Base-by-base conservation (phyloP, 2,888 invertebrate species). In the Heliothis peltigera region DNA sequence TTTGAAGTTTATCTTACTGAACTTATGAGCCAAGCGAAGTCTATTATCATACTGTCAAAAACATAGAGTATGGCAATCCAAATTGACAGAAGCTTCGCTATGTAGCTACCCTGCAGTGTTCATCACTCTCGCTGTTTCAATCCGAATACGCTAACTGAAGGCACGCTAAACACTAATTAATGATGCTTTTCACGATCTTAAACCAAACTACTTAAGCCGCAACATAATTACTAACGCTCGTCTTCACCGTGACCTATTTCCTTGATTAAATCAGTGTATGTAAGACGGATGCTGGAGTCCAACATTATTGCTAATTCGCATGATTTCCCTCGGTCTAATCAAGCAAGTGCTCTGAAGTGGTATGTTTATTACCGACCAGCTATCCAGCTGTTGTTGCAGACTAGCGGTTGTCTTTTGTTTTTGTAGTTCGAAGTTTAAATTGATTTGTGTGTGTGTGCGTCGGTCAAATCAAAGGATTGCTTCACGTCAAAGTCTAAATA, bases 281-380 rank as follows among this genome's bases (percentile, higher is more conserved):
- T 75, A 73, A 81, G 82, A 84, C 63, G 72, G 73, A 80, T 80
- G 62, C 77, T 74, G 65, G 65, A 68, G 71, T 67, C 75, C 57
- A 52, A 72, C 76, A 70, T 73, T 72, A 75, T 70, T 43, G 79
- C 84, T 89, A 89, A 90, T 91, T 88, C 87, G 83, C 86, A 89
- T 90, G 90, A 91, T 89, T 89, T 85, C 77, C 84, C 77, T 63
- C 64, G 75, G 81, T 84, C 87, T 88, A 91, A 91, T 91, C 90
- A 91, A 85, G 78, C 88, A 78, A 91, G 89, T 90, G 91, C 84
- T 87, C 81, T 75, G 74, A 81, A 86, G 79, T 82, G 79, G 79
- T 75, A 73, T 75, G 83, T 84, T 85, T 87, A 87, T 85, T 84
- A 85, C 35, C 39, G 19, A 46, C 46, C 53, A 49, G 18, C 28